Conservation (phyloP, 2,113 vertebrate genomes). For the Mormyrus lacerda region DNA sequence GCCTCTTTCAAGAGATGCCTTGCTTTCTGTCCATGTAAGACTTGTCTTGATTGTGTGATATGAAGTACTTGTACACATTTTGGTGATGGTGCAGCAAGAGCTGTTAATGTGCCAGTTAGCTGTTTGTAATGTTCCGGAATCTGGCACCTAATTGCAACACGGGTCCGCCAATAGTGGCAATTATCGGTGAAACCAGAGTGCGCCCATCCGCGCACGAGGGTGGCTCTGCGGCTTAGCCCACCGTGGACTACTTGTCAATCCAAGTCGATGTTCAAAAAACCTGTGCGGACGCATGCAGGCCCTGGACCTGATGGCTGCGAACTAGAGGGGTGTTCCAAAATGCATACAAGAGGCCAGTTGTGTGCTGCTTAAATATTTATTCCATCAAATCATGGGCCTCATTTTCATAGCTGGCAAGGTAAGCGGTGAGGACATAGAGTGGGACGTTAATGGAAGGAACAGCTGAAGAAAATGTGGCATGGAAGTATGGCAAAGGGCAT, state of each 20-base stretch:
- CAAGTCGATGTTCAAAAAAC: neutral
- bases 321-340: neutral
- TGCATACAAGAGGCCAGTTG: neutral
- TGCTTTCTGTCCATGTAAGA: neutral
- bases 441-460: neutral
- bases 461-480: neutral
- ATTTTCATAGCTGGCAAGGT: neutral
- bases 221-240: neutral
- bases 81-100: neutral
- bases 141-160: neutral
- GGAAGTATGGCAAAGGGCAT: neutral
- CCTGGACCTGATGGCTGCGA: neutral
- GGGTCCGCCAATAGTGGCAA: neutral
- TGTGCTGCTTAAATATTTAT: slow-evolving; percentile 4
- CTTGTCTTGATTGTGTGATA: neutral
- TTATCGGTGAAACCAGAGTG: neutral
- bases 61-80: neutral
- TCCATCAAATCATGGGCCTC: neutral
- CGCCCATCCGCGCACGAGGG: neutral
- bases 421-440: neutral
- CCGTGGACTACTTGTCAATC: slow-evolving; percentile 17
- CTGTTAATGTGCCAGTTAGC: neutral
- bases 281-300: neutral
- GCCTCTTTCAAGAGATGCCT: neutral
- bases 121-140: neutral